Evolutionary conservation across 2,113 vertebrate species (phyloP), one percentile per base, ranked within the genome.

Genomic region (Tringa solitaria): DNA sequence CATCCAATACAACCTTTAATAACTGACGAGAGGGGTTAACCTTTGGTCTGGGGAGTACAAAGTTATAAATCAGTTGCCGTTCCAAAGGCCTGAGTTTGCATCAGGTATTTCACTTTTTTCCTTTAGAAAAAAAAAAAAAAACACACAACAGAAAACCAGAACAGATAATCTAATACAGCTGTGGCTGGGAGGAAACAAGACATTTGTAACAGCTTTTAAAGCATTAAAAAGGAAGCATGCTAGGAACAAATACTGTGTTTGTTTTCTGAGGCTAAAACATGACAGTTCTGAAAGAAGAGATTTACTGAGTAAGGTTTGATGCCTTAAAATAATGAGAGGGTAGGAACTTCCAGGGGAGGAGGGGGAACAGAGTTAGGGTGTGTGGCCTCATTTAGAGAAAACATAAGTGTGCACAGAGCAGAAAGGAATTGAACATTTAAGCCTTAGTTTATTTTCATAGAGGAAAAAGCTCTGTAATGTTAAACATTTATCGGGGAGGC

Each of bases 181-280:
- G 59, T 92, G 77, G 39, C 90, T 96, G 65, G 65, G 35, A 97
- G 88, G 95, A 96, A 96, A 90, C 90, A 95, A 92, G 90, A 87
- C 45, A 78, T 89, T 90, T 94, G 73, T 95, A 97, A 92, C 69
- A 90, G 80, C 68, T 95, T 92, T 95, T 96, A 97, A 92, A 95
- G 80, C 83, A 95, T 94, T 96, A 96, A 89, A 94, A 97, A 84
- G 69, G 65, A 89, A 96, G 57, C 77, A 92, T 5, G 46, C 86
- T 61, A 96, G 73, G 94, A 96, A 89, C 92, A 96, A 96, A 96
- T 87, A 93, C 69, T 79, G 51, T 81, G 69, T 88, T 95, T 96
- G 61, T 96, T 90, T 96, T 96, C 89, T 87, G 84, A 96, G 95
- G 96, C 94, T 95, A 89, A 96, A 96, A 94, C 90, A 92, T 95